Evolutionary conservation across 2,888 invertebrate species (phyloP).

Genomic region (Bombylius major): DNA sequence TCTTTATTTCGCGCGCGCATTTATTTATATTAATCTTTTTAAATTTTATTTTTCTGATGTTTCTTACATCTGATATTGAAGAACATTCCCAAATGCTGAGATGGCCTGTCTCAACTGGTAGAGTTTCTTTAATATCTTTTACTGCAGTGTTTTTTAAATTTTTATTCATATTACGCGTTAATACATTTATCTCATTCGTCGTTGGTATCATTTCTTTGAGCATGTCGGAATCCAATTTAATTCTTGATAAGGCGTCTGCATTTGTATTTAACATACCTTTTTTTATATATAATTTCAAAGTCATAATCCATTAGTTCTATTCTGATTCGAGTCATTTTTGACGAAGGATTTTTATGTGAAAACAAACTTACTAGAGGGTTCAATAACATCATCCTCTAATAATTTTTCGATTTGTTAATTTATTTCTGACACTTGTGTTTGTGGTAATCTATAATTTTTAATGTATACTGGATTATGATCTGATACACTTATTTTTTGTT

Average conservation of each 20-base stretch:
- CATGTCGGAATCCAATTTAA: not conserved
- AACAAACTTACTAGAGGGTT: constrained; percentile 16
- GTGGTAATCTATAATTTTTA: constrained; percentile 4
- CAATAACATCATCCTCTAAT: constrained; percentile 20
- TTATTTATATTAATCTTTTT: not conserved
- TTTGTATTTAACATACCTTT: too few species aligned
- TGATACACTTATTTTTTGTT: not conserved
- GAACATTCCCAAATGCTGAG: not conserved
- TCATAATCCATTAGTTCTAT: constrained; percentile 20
- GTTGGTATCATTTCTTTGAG: constrained; percentile 2
- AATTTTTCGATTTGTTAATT: constrained; percentile 19
- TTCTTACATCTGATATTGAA: not conserved
- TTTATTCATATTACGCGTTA: too few species aligned
- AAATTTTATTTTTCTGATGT: not conserved
- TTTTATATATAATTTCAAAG: constrained; percentile 14
- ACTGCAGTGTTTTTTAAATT: not conserved
- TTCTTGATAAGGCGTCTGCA: too few species aligned
- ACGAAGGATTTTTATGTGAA: constrained; percentile 16
- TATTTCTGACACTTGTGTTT: constrained; percentile 5
- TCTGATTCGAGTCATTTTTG: constrained; percentile 19
- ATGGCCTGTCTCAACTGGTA: not conserved
- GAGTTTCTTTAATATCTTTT: not conserved
- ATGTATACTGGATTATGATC: not conserved
- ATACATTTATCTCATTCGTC: not conserved
- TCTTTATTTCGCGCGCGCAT: not conserved